These are phyloP conservation scores for Chiloscyllium plagiosum DNA, from an alignment of 2,113 vertebrate genomes.

Conservation along the genomic window DNA sequence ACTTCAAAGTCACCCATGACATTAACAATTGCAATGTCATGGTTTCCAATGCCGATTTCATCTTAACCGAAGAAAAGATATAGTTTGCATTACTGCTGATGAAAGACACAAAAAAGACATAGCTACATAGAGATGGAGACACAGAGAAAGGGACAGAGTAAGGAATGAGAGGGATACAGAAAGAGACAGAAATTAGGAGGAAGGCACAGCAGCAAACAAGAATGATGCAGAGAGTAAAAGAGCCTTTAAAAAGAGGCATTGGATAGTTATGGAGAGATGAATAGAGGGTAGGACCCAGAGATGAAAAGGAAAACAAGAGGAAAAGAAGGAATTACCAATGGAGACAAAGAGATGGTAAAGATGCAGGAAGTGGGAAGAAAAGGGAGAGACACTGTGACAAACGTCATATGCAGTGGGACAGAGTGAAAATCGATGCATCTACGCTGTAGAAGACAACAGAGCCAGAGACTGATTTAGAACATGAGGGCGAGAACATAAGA, in stretches of 20 bases:
- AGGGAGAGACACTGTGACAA: not conserved
- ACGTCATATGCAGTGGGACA: too few species aligned
- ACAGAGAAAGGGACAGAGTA: not conserved
- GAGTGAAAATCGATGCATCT: too few species aligned
- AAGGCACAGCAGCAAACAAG: not conserved
- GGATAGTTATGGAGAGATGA: not conserved
- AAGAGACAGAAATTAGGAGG: not conserved
- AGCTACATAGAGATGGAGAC: not conserved
- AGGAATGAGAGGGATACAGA: not conserved
- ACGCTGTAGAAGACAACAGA: too few species aligned
- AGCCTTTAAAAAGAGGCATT: not conserved
- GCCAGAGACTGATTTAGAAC: too few species aligned
- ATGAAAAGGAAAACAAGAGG: not conserved
- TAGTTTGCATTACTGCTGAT: not conserved
- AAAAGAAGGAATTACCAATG: too few species aligned
- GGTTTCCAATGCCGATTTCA: not conserved
- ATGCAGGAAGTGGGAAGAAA: not conserved
- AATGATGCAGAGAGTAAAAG: not conserved
- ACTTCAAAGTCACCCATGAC: not conserved
- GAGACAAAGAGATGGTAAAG: not conserved
- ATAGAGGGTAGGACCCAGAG: not conserved
- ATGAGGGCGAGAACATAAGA: too few species aligned
- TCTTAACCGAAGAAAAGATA: not conserved
- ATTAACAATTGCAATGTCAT: not conserved
- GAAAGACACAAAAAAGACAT: not conserved